Conservation (phyloP, 2,113 vertebrate species). For the Acanthisitta chloris region DNA sequence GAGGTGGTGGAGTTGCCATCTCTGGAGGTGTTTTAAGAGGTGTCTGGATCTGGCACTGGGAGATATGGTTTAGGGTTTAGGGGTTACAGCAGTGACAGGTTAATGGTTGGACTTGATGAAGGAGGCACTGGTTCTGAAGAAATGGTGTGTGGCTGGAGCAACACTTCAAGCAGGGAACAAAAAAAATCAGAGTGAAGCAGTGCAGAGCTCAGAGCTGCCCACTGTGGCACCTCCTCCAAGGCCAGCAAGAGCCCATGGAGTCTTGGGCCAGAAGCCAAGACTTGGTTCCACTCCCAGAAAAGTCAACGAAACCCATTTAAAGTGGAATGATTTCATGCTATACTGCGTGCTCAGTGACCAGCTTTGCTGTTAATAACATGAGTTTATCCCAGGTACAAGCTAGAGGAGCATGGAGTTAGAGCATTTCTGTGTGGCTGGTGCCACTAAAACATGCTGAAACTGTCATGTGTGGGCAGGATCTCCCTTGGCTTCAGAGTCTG, state of each 20-base stretch:
- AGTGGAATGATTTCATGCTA: neutral
- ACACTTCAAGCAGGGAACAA: neutral
- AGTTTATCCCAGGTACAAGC: neutral
- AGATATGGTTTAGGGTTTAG: no score
- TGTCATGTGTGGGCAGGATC: neutral
- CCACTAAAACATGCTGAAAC: neutral
- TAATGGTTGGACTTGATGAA: no score
- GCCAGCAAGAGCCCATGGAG: accelerated
- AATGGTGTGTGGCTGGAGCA: neutral
- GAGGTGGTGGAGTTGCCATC: no score
- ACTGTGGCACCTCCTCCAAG: neutral
- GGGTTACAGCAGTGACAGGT: no score
- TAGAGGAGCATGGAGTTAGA: neutral
- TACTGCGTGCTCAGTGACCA: neutral
- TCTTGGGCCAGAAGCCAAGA: neutral
- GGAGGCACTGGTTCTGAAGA: neutral
- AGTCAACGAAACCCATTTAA: conserved; percentile 40
- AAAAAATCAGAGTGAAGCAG: neutral
- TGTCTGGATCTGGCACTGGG: no score
- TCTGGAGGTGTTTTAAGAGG: no score
- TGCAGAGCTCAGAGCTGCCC: neutral
- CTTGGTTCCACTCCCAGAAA: conserved; percentile 37
- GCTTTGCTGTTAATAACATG: neutral
- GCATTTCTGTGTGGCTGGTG: neutral
- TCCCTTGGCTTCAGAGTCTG: neutral